phyloP scores from a whole-genome alignment of 1,140 invertebrate genomes.

The Hyles euphorbiae region DNA sequence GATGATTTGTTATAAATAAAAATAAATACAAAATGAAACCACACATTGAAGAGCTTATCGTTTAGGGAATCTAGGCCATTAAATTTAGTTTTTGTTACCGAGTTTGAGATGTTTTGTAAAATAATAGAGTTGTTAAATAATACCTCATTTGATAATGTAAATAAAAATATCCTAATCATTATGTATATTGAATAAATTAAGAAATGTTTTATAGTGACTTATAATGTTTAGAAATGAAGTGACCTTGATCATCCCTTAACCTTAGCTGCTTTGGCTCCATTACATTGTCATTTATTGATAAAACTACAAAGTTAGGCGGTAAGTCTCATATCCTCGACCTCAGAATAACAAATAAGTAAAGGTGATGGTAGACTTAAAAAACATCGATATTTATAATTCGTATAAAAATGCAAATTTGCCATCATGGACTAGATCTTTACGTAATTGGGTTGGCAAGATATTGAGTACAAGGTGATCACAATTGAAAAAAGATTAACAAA shows the following conservation, averaged over 20 bases:
- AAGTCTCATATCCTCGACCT: too few species aligned
- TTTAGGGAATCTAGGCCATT: slow-evolving; percentile 60
- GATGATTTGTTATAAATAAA: neutral
- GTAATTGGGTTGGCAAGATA: too few species aligned
- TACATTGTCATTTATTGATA: slow-evolving; percentile 36
- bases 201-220: slow-evolving; percentile 47
- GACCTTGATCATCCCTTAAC: slow-evolving; percentile 67
- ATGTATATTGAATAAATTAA: slow-evolving; percentile 34
- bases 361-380: too few species aligned
- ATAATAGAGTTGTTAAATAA: slow-evolving; percentile 48
- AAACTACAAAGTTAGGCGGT: slow-evolving; percentile 22
- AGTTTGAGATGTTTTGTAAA: slow-evolving; percentile 44
- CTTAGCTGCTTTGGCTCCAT: slow-evolving; percentile 64
- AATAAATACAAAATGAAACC: slow-evolving; percentile 31
- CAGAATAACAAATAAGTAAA: too few species aligned
- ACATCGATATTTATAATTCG: too few species aligned
- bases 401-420: too few species aligned
- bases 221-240: slow-evolving; percentile 68
- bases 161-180: slow-evolving; percentile 37
- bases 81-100: slow-evolving; percentile 40
- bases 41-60: slow-evolving; percentile 64
- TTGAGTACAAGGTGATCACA: too few species aligned
- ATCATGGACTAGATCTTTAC: too few species aligned
- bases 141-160: slow-evolving; percentile 50
- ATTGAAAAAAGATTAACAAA: too few species aligned